These are phyloP conservation scores for Drosophila triauraria DNA, from an alignment of 1,140 invertebrate species.

Conservation along the genomic window DNA sequence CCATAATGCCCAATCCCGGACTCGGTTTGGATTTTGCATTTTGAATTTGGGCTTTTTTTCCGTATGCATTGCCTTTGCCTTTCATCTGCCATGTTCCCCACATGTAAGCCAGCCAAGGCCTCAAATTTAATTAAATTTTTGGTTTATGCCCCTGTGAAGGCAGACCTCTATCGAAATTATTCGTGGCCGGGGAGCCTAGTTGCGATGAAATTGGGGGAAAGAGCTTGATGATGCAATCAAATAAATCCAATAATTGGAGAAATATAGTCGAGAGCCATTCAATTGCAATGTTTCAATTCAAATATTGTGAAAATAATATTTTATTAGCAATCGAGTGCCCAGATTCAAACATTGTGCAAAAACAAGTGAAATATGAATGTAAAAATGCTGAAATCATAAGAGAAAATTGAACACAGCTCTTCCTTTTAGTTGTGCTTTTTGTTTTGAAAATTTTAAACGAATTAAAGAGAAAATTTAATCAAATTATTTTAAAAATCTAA, in stretches of 20 bases:
- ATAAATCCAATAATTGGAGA: constrained; percentile 2
- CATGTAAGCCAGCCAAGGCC: constrained; percentile 5
- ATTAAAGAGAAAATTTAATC: too few species aligned
- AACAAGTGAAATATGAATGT: background rate
- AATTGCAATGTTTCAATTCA: background rate
- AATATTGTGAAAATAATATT: background rate
- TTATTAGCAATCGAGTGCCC: background rate
- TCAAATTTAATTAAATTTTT: constrained; percentile 50
- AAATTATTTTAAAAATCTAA: too few species aligned
- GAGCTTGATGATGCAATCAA: background rate
- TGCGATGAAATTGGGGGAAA: background rate
- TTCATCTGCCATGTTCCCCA: constrained; percentile 10
- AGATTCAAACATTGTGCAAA: too few species aligned
- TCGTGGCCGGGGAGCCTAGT: background rate
- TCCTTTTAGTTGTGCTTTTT: too few species aligned
- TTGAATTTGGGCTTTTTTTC: constrained; percentile 17
- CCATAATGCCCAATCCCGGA: constrained; percentile 3
- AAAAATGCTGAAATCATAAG: background rate
- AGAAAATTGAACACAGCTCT: too few species aligned
- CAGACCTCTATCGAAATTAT: constrained; percentile 19
- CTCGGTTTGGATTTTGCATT: constrained; percentile 31
- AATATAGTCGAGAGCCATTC: background rate
- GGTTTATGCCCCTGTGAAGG: constrained; percentile 11
- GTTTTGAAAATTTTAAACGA: too few species aligned
- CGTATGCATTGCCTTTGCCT: background rate